phyloP scores from a whole-genome alignment of 2,113 vertebrate species.

The Oenanthe melanoleuca region DNA sequence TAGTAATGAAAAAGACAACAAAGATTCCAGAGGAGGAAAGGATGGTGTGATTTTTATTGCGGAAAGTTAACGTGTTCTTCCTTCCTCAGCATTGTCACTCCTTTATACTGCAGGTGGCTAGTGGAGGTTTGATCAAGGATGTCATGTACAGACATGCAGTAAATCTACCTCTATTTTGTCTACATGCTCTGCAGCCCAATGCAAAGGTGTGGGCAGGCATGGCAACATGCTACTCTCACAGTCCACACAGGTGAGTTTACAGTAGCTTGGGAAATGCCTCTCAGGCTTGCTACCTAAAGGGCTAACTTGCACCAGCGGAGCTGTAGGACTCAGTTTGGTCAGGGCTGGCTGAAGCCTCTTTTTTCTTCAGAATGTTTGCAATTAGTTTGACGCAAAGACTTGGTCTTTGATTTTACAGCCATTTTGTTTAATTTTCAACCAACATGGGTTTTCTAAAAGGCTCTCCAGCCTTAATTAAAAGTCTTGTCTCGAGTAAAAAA shows the following conservation, averaged over 20 bases:
- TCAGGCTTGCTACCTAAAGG: not conserved
- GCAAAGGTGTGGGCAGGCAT: fast-evolving
- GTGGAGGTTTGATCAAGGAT: not conserved
- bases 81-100: not conserved
- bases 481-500: not conserved
- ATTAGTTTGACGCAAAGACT: not conserved
- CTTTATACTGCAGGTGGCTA: not conserved
- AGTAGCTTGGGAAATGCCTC: not conserved
- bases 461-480: not conserved
- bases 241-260: fast-evolving
- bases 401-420: not conserved
- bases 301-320: not conserved
- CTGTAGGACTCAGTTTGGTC: not conserved
- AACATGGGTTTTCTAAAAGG: not conserved
- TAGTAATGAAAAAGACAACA: not conserved
- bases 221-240: not conserved
- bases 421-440: not conserved
- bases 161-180: not conserved
- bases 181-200: not conserved
- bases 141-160: fast-evolving
- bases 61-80: not conserved
- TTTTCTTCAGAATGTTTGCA: not conserved
- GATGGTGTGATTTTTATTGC: not conserved
- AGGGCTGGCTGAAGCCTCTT: not conserved
- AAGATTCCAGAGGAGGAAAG: not conserved